phyloP scores from a whole-genome alignment of 2,797 vertebrate species.

The Lagorchestes hirsutus region DNA sequence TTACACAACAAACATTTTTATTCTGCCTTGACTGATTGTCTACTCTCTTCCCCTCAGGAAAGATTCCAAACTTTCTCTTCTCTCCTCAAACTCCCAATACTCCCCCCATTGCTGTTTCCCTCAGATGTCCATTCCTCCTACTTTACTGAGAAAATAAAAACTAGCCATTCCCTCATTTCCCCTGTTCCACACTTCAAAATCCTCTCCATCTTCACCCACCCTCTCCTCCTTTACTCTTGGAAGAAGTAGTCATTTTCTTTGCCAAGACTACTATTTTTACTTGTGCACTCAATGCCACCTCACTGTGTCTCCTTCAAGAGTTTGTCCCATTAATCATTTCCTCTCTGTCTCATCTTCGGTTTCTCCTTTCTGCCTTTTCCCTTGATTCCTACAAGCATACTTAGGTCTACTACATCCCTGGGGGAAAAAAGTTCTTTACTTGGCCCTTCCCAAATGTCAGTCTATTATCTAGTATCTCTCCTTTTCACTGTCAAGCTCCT shows the following conservation, averaged over 20 bases:
- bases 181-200: neutral
- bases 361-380: neutral
- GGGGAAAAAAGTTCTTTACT: neutral
- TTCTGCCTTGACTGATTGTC: neutral
- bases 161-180: neutral
- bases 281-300: neutral
- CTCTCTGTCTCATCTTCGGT: neutral
- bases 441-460: neutral
- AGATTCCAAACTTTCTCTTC: neutral
- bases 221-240: neutral
- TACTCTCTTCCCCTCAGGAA: neutral
- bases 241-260: neutral
- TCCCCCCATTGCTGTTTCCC: accelerated
- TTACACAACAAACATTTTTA: neutral
- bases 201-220: neutral
- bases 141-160: constrained; percentile 7
- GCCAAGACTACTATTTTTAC: neutral
- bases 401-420: neutral
- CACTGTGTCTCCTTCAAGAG: neutral
- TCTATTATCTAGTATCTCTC: neutral
- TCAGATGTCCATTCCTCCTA: neutral
- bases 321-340: neutral
- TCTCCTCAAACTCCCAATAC: neutral
- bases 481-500: neutral
- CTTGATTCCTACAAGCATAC: neutral